These are phyloP conservation scores for Cynodonichthys magdalenae DNA, from an alignment of 2,797 vertebrate genomes.

Conservation along the genomic window DNA sequence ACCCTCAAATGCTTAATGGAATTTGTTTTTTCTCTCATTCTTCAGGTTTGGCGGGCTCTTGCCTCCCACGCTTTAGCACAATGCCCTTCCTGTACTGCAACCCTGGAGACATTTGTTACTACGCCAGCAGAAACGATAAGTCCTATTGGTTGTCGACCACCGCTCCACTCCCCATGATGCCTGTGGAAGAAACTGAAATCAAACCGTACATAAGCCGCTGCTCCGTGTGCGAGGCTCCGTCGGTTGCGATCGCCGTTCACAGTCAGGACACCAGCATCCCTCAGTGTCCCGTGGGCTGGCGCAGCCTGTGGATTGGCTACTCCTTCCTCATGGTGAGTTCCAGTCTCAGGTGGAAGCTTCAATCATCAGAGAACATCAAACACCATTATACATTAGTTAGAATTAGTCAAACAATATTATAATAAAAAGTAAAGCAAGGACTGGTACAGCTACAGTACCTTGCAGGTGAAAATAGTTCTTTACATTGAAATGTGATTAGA, in stretches of 20 bases:
- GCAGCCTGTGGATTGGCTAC: constrained; percentile 97
- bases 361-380: too few species aligned
- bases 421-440: too few species aligned
- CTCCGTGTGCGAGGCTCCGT: constrained; percentile 95
- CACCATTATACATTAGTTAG: too few species aligned
- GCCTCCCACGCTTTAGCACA: constrained; percentile 92
- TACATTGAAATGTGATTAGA: too few species aligned
- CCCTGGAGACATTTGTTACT: constrained; percentile 94
- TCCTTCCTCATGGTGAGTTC: constrained; percentile 95
- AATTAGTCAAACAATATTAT: too few species aligned
- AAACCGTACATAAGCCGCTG: constrained; percentile 96
- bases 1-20: background rate
- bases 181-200: constrained; percentile 90
- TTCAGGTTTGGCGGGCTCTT: constrained; percentile 93
- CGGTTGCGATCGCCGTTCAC: constrained; percentile 94
- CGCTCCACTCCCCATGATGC: constrained; percentile 98
- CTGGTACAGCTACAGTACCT: too few species aligned
- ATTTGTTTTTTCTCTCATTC: constrained; percentile 3
- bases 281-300: constrained; percentile 92
- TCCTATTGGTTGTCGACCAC: constrained; percentile 98
- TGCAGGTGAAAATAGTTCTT: too few species aligned
- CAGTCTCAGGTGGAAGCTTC: background rate
- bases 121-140: constrained; percentile 96
- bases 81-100: constrained; percentile 99
- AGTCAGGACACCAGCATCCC: constrained; percentile 96